Evolutionary conservation across 1,140 invertebrate genomes (phyloP).

Genomic region (Trinorchestia longiramus): DNA sequence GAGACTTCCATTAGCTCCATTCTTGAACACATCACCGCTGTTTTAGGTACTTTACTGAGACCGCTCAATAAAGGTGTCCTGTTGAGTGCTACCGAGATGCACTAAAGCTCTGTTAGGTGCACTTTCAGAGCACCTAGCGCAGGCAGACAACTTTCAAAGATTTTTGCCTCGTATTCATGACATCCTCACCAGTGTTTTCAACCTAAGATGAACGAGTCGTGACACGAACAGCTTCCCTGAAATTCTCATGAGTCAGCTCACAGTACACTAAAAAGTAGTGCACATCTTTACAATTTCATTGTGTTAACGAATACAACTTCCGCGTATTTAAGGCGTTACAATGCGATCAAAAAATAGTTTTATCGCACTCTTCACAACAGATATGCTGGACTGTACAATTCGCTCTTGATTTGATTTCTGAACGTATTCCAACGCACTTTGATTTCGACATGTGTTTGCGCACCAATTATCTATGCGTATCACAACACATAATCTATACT

Average conservation of each 20-base stretch:
- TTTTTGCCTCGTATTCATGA: background rate
- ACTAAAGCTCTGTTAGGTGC: background rate
- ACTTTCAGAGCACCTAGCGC: background rate
- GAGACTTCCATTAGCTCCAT: background rate
- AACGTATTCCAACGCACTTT: background rate
- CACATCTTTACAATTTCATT: background rate
- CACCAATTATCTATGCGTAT: background rate
- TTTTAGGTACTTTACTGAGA: background rate
- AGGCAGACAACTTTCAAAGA: too few species aligned
- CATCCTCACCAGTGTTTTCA: background rate
- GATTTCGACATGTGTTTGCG: background rate
- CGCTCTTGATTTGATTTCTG: background rate
- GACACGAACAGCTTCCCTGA: background rate
- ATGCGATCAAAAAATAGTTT: background rate
- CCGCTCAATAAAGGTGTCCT: background rate
- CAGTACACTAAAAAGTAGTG: background rate
- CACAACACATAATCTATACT: background rate
- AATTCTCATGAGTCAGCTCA: background rate
- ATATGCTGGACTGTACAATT: background rate
- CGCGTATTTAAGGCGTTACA: too few species aligned
- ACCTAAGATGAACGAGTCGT: background rate
- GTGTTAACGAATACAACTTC: background rate
- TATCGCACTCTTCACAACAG: background rate
- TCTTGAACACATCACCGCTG: background rate
- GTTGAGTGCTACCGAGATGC: background rate